Conservation (phyloP, 2,797 vertebrate species). For the Ptychobarbus kaznakovi region DNA sequence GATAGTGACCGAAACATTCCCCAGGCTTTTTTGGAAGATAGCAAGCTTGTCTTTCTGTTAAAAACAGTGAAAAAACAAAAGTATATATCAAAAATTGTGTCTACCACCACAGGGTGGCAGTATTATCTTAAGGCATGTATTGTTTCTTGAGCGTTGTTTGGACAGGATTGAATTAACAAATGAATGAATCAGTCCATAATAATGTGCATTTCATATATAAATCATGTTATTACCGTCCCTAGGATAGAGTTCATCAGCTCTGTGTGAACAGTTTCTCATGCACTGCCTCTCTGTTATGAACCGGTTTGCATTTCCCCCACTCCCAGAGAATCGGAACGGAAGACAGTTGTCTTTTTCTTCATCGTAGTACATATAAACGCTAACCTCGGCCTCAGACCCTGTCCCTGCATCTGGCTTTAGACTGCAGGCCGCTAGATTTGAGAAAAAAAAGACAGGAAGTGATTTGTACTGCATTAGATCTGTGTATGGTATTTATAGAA, state of each 20-base stretch:
- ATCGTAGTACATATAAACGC: conserved; percentile 63
- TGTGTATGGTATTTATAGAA: background rate
- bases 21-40: conserved; percentile 54
- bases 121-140: background rate
- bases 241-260: conserved; percentile 63
- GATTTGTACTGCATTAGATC: background rate
- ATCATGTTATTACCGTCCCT: conserved; percentile 64
- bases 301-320: conserved; percentile 74
- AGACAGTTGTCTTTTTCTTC: conserved; percentile 54
- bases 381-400: background rate
- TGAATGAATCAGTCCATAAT: background rate
- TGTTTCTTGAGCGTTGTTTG: background rate
- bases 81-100: background rate
- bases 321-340: conserved; percentile 70
- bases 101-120: conserved; percentile 55
- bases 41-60: conserved; percentile 60
- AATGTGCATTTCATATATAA: background rate
- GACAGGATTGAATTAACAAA: background rate
- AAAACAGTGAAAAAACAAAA: conserved; percentile 1
- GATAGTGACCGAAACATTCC: conserved; percentile 25
- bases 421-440: conserved; percentile 65
- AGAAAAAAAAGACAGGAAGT: conserved; percentile 13
- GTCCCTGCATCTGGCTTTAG: conserved; percentile 30
- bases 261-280: conserved; percentile 72
- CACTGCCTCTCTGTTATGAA: conserved; percentile 69